Percentiles rank a stretch among this genome's conserved stretches.
Conservation (phyloP, 1,140 invertebrate species). For the Drosophila melanogaster region DNA sequence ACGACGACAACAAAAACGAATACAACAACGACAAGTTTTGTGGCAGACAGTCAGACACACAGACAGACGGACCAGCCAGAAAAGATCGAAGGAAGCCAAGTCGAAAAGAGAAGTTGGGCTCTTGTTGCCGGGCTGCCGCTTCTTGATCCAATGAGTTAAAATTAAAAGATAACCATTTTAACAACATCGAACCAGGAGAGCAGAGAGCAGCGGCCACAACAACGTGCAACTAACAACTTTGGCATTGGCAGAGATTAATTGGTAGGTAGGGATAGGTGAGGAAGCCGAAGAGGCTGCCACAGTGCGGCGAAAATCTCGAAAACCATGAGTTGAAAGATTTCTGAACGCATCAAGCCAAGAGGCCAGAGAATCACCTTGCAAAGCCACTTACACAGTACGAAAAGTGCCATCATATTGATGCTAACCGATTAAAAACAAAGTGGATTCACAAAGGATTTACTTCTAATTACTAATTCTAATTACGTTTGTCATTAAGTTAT, state of each 20-base stretch:
- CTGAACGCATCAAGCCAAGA: constrained; percentile 69
- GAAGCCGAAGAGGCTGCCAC: constrained; percentile 33
- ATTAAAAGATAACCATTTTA: constrained; percentile 84
- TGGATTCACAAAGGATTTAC: neutral
- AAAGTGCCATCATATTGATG: neutral
- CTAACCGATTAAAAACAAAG: too few species aligned
- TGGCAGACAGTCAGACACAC: constrained; percentile 49
- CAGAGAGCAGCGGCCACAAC: constrained; percentile 15
- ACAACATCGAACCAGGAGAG: constrained; percentile 65
- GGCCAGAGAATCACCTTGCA: constrained; percentile 74
- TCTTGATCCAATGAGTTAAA: constrained; percentile 83
- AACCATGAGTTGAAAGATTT: constrained; percentile 80
- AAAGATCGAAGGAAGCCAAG: constrained; percentile 43
- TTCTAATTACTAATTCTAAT: neutral
- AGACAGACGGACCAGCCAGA: constrained; percentile 22
- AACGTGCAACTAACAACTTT: constrained; percentile 84
- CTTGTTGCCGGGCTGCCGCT: constrained; percentile 67
- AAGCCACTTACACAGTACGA: constrained; percentile 28
- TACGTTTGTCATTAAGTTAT: neutral
- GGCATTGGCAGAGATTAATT: constrained; percentile 84
- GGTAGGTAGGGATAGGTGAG: constrained; percentile 79
- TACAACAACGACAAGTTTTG: constrained; percentile 67
- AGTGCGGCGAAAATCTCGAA: constrained; percentile 57
- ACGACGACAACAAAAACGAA: constrained; percentile 58
- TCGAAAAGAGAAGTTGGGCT: constrained; percentile 35